Percentiles rank a stretch among this genome's conserved stretches.
Conservation (phyloP, 1,140 invertebrate species). For the Drosophila kanapiae region DNA sequence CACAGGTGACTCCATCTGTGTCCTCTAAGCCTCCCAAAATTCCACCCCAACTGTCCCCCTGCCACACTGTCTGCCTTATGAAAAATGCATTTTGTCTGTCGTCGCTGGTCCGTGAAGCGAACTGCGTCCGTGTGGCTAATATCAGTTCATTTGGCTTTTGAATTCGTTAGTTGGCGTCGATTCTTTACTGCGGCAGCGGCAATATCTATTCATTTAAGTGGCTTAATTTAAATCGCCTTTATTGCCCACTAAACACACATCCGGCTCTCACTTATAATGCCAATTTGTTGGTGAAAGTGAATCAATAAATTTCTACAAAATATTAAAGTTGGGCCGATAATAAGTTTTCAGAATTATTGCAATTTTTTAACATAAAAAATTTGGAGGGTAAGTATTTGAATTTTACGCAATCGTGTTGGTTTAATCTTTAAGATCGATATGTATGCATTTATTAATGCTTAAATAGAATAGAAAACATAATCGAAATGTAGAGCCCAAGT, state of each 20-base stretch:
- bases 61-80: slow-evolving; percentile 72
- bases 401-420: too few species aligned
- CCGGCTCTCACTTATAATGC: background rate
- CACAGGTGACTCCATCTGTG: slow-evolving; percentile 47
- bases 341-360: background rate
- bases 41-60: slow-evolving; percentile 6
- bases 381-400: too few species aligned
- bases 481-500: too few species aligned
- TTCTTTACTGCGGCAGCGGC: slow-evolving; percentile 24
- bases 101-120: slow-evolving; percentile 58
- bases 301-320: background rate
- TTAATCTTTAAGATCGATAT: too few species aligned
- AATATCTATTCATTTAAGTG: slow-evolving; percentile 46
- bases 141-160: slow-evolving; percentile 69
- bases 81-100: slow-evolving; percentile 78
- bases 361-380: too few species aligned
- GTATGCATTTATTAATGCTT: background rate
- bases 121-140: slow-evolving; percentile 52
- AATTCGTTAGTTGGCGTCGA: slow-evolving; percentile 47
- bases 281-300: background rate
- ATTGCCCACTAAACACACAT: slow-evolving; percentile 4
- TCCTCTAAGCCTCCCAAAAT: slow-evolving; percentile 15
- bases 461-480: background rate
- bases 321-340: background rate
- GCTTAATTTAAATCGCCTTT: slow-evolving; percentile 29